Base-by-base conservation (phyloP, 2,113 vertebrate genomes). In the Ibidorhyncha struthersii region DNA sequence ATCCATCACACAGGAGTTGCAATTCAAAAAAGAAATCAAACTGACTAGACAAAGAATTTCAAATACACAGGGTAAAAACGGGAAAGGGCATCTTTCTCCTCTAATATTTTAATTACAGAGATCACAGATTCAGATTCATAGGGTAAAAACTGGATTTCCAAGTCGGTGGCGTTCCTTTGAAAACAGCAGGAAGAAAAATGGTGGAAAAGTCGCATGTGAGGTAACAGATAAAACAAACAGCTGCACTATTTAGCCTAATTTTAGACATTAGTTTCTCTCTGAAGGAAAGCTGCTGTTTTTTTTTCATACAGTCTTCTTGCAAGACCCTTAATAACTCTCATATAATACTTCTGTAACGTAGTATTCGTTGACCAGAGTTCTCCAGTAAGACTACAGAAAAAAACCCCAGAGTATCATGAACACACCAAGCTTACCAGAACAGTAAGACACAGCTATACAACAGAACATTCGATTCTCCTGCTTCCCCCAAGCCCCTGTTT, bases 11-110 rank as follows among this genome's bases (percentile, higher is more conserved):
- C 72, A 29, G 67, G 59, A 95, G 77, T 5, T 61, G 53, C 86
- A 77, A 91, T 23, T 85, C 84, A 85, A 52, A 56, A 62, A 58
- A 67, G 52, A 85, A 81, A 85, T 77, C 91, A 76, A 66, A 79
- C 78, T 12, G 74, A 69, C 84, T 8, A 52, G 65, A 88, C 73
- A 70, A 58, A 77, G 91, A 93, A 76, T 45, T 82, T 82, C 53
- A 94, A 91, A 89, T 3, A 71, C 80, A 53, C 56, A 1, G 40
- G 49, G 43, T 41, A 8, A 84, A 81, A 87, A 82, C 58, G 5
- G 30, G 58, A 91, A 77, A 93, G 91, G 74, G 82, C 91, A 93
- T 80, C 86, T 70, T 88, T 47, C 81, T 63, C 73, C 93, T 83
- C 84, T 66, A 58, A 30, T 73, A 45, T 82, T 90, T 65, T 87